These are phyloP conservation scores for Sandelia bainsii DNA, from an alignment of 2,797 vertebrate species.

Conservation along the genomic window DNA sequence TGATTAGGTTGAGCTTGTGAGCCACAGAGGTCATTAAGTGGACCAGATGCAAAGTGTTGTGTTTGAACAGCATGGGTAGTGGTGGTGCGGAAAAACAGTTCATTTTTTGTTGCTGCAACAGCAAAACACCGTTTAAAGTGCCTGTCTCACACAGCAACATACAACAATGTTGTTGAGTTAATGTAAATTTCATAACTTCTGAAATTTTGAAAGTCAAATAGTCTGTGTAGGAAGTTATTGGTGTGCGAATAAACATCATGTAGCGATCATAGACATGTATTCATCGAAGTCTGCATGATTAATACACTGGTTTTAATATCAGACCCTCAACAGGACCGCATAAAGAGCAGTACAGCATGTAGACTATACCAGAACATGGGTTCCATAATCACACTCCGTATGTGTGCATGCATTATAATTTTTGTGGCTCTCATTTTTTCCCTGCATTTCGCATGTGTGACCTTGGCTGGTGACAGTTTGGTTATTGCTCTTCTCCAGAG, in stretches of 20 bases:
- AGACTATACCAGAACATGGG: slow-evolving; percentile 49
- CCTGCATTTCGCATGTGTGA: slow-evolving; percentile 41
- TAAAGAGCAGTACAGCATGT: slow-evolving; percentile 33
- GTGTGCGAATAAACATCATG: not conserved
- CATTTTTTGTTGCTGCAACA: not conserved
- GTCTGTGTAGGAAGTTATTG: slow-evolving; percentile 4
- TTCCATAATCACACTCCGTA: slow-evolving; percentile 27
- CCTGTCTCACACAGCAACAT: not conserved
- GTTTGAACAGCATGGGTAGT: slow-evolving; percentile 8
- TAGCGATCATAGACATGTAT: not conserved
- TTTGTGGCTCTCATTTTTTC: slow-evolving; percentile 35
- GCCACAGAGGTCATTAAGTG: slow-evolving; percentile 16
- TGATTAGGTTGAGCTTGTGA: slow-evolving; percentile 28
- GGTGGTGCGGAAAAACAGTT: not conserved
- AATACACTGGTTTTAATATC: slow-evolving; percentile 41
- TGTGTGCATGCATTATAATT: slow-evolving; percentile 4
- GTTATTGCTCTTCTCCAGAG: slow-evolving; percentile 37
- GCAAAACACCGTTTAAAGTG: not conserved
- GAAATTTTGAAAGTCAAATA: not conserved
- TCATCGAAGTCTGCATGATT: slow-evolving; percentile 24
- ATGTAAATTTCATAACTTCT: not conserved
- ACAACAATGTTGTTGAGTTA: not conserved
- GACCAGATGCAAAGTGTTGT: slow-evolving; percentile 16
- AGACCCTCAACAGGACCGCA: slow-evolving; percentile 38
- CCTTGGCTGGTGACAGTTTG: slow-evolving; percentile 54